Evolutionary conservation across 2,797 vertebrate species (phyloP).

Genomic region (Remorina albescens): DNA sequence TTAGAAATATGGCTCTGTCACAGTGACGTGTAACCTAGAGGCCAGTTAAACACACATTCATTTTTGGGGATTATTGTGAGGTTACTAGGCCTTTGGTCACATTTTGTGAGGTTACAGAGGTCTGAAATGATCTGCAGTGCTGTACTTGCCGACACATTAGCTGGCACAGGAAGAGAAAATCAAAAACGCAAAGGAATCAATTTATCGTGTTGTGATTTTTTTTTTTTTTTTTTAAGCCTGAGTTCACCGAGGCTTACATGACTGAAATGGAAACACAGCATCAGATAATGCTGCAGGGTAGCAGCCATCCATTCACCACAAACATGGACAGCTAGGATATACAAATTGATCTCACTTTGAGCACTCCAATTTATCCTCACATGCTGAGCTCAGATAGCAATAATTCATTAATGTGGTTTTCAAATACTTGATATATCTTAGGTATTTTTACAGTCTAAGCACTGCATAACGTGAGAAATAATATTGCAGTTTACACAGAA

Average conservation of each 20-base stretch:
- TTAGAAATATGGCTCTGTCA: conserved; percentile 32
- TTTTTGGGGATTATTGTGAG: conserved; percentile 28
- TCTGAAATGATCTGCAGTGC: conserved; percentile 44
- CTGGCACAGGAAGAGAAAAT: conserved; percentile 70
- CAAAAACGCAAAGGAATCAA: conserved; percentile 75
- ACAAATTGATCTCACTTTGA: conserved; percentile 64
- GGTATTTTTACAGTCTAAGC: conserved; percentile 13
- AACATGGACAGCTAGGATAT: conserved; percentile 49
- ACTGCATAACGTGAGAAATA: conserved; percentile 29
- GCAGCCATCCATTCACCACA: conserved; percentile 40
- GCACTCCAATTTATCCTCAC: conserved; percentile 31
- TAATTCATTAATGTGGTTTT: conserved; percentile 7
- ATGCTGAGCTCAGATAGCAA: conserved; percentile 20
- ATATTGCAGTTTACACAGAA: conserved; percentile 3
- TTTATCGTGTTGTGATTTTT: conserved; percentile 61
- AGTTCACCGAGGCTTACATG: conserved; percentile 56
- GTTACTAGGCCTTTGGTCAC: conserved; percentile 28
- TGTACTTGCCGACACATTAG: conserved; percentile 49
- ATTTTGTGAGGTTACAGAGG: conserved; percentile 37
- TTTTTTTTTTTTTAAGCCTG: too few species aligned
- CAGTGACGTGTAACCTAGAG: conserved; percentile 14
- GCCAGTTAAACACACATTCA: conserved; percentile 41
- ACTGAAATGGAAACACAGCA: conserved; percentile 76
- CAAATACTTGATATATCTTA: conserved; percentile 3
- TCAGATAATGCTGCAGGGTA: conserved; percentile 75